Evolutionary conservation across 2,888 invertebrate genomes (phyloP), one percentile per base, ranked within the genome.

Genomic region (Epinotia bilunana): DNA sequence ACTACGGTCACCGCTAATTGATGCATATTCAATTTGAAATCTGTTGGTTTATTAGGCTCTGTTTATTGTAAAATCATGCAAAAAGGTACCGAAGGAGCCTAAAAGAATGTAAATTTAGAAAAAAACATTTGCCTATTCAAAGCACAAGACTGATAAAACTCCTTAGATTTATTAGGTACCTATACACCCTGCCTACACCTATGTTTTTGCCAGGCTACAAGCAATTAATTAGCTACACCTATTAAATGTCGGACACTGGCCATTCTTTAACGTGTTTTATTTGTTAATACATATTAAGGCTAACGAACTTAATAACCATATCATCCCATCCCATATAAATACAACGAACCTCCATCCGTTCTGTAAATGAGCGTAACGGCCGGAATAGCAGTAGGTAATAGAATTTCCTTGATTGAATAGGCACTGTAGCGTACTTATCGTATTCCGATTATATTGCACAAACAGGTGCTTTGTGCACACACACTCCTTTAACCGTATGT

Each of bases 341-440:
- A 65, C 65, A 61, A 61, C 20, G 57, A 62, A 46, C 49, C 65
- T 72, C 68, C 12, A 68, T 69, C 49, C 49, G 62, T 53, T 69
- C 49, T 23, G 57, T 58, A 68, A 69, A 76, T 73, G 69, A 70
- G 76, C 76, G 76, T 76, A 72, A 69, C 76, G 68, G 55, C 7
- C 55, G 72, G 55, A 74, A 65, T 67, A 75, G 75, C 65, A 72
- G n/a, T 72, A 67, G 43, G 61, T 75, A 75, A 75, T 72, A 60
- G 60, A 75, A 72, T 75, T 75, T 72, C 72, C 74, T 62, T 76
- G 73, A 70, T 73, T 70, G 70, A 70, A 65, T 76, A 70, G 73
- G 49, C 53, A 65, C 53, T 63, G 68, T 61, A 63, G 64, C 28
- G 60, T n/a, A 68, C 76, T 76, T 76, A 76, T 73, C 76, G 68